Base-by-base conservation (phyloP, 2,888 invertebrate species). In the Ophioninae sp. region DNA sequence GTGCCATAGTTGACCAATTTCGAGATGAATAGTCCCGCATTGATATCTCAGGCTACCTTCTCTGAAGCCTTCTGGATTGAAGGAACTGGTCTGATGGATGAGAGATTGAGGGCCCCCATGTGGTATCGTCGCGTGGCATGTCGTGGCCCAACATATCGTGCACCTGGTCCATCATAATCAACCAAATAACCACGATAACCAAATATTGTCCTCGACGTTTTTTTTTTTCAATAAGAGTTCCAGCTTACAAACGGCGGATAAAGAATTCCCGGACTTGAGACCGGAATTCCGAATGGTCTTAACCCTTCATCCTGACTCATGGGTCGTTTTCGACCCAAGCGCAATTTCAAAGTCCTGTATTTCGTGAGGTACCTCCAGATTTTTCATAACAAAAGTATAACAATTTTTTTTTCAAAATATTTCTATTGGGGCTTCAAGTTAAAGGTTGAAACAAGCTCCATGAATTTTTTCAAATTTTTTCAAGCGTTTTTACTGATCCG, bases 21-120 rank as follows among this genome's bases (percentile, higher is more conserved):
- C 30, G 41, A 30, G 58, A 67, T 84, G 84, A 84, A 84, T 81
- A 39, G n/a, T 30, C 84, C 84, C 84, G 84, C 79, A 84, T 84
- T 51, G 71, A 44, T 39, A 37, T 41, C 56, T 30, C 30, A 30
- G 30, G 30, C 30, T 30, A 30, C 30, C 30, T 30, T 30, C 30
- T 30, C 2, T 30, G 30, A 30, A 30, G 30, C 30, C 2, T 30
- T 30, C 30, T 30, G 64, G 68, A 73, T 80, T 77, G 64, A 79
- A 75, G 75, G 72, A 83, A 44, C 58, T 71, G 67, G 56, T 37
- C 56, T 61, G 80, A 76, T 73, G 79, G 73, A 83, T 76, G 76
- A 63, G 63, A 68, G 68, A 59, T 78, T 69, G 51, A 65, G 71
- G 13, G 81, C 84, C 84, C 82, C 23, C 79, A 81, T 84, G 71